Conservation (phyloP, 23 tunicate genomes). For the Trididemnum miniatum region DNA sequence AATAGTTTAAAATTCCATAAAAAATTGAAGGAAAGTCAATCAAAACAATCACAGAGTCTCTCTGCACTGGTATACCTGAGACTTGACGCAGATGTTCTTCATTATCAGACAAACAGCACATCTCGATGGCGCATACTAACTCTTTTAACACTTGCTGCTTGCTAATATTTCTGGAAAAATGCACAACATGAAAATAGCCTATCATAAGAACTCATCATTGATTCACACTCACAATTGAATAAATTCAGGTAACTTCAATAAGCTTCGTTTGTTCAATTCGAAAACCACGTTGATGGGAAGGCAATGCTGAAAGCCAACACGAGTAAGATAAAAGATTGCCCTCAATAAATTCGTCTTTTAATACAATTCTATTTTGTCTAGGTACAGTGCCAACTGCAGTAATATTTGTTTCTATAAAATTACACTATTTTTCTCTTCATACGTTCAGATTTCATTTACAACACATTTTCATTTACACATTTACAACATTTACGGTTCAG, state of each 20-base stretch:
- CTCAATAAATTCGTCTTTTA: too few species aligned
- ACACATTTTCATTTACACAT: too few species aligned
- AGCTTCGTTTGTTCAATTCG: neutral
- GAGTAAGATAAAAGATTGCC: neutral
- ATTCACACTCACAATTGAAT: conserved; percentile 11
- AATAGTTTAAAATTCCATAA: too few species aligned
- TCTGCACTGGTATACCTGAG: too few species aligned
- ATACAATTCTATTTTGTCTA: too few species aligned
- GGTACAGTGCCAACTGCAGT: too few species aligned
- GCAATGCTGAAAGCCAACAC: conserved; percentile 30
- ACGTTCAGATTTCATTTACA: too few species aligned
- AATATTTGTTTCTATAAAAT: too few species aligned
- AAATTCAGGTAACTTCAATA: neutral
- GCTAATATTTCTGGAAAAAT: conserved; percentile 6
- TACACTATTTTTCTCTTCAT: too few species aligned
- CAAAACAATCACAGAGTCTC: too few species aligned
- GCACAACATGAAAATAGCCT: neutral
- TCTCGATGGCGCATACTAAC: conserved; percentile 9
- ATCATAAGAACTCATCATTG: neutral
- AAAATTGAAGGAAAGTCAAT: too few species aligned
- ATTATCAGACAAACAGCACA: neutral
- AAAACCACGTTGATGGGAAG: neutral
- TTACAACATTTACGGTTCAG: too few species aligned
- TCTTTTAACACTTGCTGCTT: conserved; percentile 15
- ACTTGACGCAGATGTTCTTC: conserved; percentile 36